These are phyloP conservation scores for Sceloporus undulatus DNA, from an alignment of 2,113 vertebrate species.

Conservation along the genomic window DNA sequence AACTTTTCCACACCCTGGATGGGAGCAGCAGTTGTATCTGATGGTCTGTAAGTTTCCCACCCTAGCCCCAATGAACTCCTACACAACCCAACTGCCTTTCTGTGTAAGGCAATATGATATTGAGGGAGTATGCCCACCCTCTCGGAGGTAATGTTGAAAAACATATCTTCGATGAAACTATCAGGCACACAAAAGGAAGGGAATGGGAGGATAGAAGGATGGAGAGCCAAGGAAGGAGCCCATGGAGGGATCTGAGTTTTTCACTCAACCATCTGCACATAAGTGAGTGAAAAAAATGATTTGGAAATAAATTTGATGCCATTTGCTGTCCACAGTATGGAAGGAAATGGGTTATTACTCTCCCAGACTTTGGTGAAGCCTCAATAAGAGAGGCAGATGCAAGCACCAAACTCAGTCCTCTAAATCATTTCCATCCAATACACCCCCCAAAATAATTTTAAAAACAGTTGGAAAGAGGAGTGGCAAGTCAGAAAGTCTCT, in stretches of 20 bases:
- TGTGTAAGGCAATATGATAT: background rate
- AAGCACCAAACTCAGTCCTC: no score
- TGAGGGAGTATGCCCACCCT: no score
- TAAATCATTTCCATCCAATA: no score
- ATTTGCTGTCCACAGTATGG: background rate
- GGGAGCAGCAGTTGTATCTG: background rate
- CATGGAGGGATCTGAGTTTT: background rate
- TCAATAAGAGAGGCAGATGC: no score
- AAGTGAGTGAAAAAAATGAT: background rate
- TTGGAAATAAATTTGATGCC: background rate
- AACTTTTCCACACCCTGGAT: no score
- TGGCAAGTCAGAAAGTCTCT: conserved; percentile 38
- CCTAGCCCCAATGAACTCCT: no score
- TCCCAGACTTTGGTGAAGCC: background rate
- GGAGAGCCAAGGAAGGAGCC: background rate
- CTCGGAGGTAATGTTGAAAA: background rate
- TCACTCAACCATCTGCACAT: background rate
- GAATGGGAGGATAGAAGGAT: background rate
- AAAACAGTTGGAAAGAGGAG: conserved; percentile 40
- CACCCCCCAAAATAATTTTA: no score
- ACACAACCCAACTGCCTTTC: background rate
- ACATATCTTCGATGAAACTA: background rate
- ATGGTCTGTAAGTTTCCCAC: background rate
- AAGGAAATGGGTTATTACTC: background rate
- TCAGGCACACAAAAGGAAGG: background rate